Evolutionary conservation across 1,140 invertebrate genomes (phyloP).

Genomic region (Pemphigus obesinymphae): DNA sequence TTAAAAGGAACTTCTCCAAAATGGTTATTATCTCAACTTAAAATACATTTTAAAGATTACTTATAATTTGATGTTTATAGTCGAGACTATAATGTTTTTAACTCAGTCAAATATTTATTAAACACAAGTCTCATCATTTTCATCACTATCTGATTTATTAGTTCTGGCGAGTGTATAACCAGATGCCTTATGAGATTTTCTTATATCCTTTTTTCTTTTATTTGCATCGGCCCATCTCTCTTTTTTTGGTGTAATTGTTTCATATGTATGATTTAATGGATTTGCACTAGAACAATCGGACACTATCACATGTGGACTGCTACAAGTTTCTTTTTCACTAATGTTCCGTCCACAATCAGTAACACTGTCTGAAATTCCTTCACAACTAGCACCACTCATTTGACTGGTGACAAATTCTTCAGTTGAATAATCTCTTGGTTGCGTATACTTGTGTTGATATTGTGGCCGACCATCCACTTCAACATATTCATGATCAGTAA

Average conservation of each 20-base stretch:
- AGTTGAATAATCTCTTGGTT: constrained; percentile 36
- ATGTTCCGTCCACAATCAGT: constrained; percentile 47
- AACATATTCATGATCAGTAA: constrained; percentile 34
- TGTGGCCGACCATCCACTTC: constrained; percentile 19
- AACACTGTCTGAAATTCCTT: constrained; percentile 38
- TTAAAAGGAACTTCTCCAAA: too few species aligned
- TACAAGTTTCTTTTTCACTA: constrained; percentile 43
- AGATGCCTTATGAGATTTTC: constrained; percentile 3
- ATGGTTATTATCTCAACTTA: too few species aligned
- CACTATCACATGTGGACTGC: constrained; percentile 40
- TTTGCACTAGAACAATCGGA: constrained; percentile 37
- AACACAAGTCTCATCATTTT: constrained; percentile 37
- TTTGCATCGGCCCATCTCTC: background rate
- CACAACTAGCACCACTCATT: constrained; percentile 42
- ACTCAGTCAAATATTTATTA: background rate
- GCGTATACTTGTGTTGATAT: constrained; percentile 24
- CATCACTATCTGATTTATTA: constrained; percentile 34
- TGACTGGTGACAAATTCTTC: constrained; percentile 43
- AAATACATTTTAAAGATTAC: background rate
- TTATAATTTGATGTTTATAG: background rate
- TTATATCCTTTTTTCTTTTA: constrained; percentile 25
- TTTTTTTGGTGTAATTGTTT: constrained; percentile 31
- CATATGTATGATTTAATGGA: constrained; percentile 26
- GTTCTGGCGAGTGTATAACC: constrained; percentile 4
- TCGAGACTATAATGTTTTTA: background rate